Conservation (phyloP, 2,797 vertebrate species). For the Anomalospiza imberbis region DNA sequence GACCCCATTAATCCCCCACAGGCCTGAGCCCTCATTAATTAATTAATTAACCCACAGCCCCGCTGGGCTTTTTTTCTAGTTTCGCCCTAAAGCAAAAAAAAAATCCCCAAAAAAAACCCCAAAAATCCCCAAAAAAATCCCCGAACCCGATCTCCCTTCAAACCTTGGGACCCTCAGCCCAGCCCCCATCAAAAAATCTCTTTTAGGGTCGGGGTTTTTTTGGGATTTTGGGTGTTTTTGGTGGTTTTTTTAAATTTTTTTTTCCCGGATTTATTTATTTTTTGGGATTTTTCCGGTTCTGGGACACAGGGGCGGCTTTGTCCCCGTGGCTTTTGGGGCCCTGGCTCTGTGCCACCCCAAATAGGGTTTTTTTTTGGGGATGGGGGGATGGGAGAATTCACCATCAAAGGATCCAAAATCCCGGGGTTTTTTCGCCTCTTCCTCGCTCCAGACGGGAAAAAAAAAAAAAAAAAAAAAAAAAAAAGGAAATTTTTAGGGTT, state of each 20-base stretch:
- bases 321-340: neutral
- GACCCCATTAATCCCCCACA: neutral
- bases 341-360: constrained; percentile 22
- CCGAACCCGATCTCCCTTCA: neutral
- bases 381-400: neutral
- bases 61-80: neutral
- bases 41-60: neutral
- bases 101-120: neutral
- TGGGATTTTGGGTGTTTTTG: neutral
- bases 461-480: neutral
- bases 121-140: neutral
- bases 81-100: neutral
- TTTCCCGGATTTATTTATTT: neutral
- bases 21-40: neutral
- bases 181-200: neutral
- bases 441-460: neutral
- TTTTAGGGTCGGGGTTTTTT: neutral
- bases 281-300: neutral
- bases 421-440: fast-evolving
- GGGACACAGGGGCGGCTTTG: neutral
- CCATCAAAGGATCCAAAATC: neutral
- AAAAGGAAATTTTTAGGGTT: neutral
- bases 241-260: neutral
- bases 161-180: neutral
- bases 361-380: neutral